Evolutionary conservation across 1,140 invertebrate species (phyloP), one percentile per base, ranked within the genome.

Genomic region (Apis laboriosa): DNA sequence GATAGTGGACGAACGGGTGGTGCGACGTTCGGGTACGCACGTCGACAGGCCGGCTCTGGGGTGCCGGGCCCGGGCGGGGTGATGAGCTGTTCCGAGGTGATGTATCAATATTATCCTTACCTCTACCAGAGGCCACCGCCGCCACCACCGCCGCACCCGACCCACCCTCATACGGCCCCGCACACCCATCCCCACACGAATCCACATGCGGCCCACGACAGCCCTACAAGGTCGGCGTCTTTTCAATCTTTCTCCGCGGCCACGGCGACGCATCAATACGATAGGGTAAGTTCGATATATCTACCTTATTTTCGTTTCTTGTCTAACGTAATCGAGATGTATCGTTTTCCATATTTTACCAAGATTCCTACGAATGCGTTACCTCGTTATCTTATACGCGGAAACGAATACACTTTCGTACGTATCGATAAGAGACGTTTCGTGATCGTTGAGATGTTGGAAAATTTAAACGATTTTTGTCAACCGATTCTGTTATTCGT

Each of bases 31-130:
- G 93, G 92, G 83, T 93, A 94, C 93, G 89, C 92, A 87, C 92
- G 92, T 92, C 92, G 93, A 84, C 93, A 94, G 91, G 91, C 93
- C 92, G 92, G 93, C 92, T 93, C 92, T 90, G 93, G 92, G 91
- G 92, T 91, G 93, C 92, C 93, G 91, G 92, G 93, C 92, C 91
- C 92, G 89, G 92, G 92, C 90, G 93, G 93, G 92, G 93, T 93
- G 90, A 95, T 95, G 95, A 95, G 95, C 93, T 95, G 95, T 91
- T 94, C 95, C 92, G 95, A 95, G 93, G 95, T 95, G 92, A 95
- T 95, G 93, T 95, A 95, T 94, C 95, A 95, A 92, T 95, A 95
- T 92, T 95, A 95, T 91, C 95, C 95, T 90, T 95, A 95, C 91
- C 93, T 95, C 79, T 95, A 95, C 89, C 95, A 95, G 92, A 94